phyloP scores from a whole-genome alignment of 2,113 vertebrate genomes.

The Oncorhynchus masou region DNA sequence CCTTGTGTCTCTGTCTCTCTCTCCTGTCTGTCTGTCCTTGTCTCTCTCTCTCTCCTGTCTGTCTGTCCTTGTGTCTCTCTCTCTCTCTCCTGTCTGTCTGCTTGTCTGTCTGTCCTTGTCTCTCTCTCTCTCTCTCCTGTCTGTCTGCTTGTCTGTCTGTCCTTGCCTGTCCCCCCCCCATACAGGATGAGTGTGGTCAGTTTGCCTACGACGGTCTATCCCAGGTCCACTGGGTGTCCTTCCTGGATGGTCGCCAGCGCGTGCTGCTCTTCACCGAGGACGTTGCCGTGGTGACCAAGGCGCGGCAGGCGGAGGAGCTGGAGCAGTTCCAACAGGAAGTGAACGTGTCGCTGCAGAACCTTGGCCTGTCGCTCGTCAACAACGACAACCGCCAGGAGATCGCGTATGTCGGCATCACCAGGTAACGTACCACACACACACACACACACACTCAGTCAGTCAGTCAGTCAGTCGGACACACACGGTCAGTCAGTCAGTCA shows the following conservation, averaged over 20 bases:
- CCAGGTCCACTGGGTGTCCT: conserved; percentile 94
- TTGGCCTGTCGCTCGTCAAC: conserved; percentile 92
- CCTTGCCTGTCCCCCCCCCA: neutral
- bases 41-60: neutral
- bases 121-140: too few species aligned
- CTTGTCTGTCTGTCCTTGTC: neutral
- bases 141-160: neutral
- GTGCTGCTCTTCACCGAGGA: conserved; percentile 94
- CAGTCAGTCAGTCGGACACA: too few species aligned
- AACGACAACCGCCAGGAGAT: conserved; percentile 87
- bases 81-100: too few species aligned
- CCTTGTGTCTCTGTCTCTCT: too few species aligned
- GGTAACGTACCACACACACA: conserved; percentile 67
- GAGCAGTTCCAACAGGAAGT: conserved; percentile 91
- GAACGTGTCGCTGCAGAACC: conserved; percentile 85
- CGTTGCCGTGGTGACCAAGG: conserved; percentile 87
- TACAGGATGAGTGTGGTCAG: conserved; percentile 88
- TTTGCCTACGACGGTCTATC: conserved; percentile 81
- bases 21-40: too few species aligned
- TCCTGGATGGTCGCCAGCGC: conserved; percentile 92
- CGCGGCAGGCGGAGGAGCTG: conserved; percentile 90
- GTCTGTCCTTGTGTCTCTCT: too few species aligned
- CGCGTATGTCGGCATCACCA: conserved; percentile 91
- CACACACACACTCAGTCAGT: too few species aligned
- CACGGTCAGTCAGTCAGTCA: too few species aligned